Evolutionary conservation across 2,113 vertebrate species (phyloP).

Genomic region (Ctenodactylus gundi): DNA sequence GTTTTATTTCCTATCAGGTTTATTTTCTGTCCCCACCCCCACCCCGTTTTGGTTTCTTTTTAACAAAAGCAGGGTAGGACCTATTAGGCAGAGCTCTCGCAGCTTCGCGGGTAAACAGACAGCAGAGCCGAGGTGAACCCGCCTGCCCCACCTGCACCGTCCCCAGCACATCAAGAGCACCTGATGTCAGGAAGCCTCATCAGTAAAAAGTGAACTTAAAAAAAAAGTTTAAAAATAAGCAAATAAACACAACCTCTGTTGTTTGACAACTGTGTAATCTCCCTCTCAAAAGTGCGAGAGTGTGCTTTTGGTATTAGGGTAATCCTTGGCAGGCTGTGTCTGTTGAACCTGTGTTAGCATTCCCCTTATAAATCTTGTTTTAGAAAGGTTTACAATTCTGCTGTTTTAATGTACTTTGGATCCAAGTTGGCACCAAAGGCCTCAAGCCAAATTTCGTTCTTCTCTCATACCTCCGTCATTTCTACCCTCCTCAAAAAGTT

Average conservation of each 20-base stretch:
- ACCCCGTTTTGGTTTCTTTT: background rate
- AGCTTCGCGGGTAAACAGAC: background rate
- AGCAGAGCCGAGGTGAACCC: background rate
- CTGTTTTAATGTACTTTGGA: conserved; percentile 38
- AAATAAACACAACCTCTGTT: conserved; percentile 62
- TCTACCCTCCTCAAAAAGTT: background rate
- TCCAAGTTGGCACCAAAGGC: conserved; percentile 47
- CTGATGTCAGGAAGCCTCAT: background rate
- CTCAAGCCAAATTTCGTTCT: background rate
- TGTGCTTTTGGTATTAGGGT: conserved; percentile 75
- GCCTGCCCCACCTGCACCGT: background rate
- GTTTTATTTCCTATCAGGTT: conserved; percentile 9
- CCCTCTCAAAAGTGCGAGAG: conserved; percentile 53
- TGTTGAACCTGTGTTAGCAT: conserved; percentile 60
- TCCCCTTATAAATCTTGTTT: conserved; percentile 65
- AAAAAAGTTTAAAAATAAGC: conserved; percentile 58
- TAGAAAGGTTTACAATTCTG: conserved; percentile 65
- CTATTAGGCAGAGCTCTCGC: conserved; percentile 43
- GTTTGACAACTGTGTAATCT: conserved; percentile 65
- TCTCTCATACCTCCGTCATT: background rate
- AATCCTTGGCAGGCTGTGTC: conserved; percentile 69
- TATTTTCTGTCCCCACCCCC: background rate
- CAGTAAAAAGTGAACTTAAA: conserved; percentile 26
- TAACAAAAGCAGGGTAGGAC: conserved; percentile 44
- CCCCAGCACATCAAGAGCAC: background rate